Conservation (phyloP, 2,888 invertebrate genomes). For the Alentia gelatinosa region DNA sequence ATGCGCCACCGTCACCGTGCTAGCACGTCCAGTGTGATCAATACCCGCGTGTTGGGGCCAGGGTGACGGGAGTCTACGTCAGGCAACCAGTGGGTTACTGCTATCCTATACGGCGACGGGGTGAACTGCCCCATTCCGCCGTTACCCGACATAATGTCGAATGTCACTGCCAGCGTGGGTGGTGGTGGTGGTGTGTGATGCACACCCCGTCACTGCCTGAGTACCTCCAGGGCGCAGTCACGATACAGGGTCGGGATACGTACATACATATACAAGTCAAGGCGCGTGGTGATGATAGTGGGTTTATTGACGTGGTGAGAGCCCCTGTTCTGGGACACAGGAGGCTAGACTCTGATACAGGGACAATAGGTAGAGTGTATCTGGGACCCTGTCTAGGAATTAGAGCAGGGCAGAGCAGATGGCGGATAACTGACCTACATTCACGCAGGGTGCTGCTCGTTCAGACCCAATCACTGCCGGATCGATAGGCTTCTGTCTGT, state of each 20-base stretch:
- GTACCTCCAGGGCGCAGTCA: too few species aligned
- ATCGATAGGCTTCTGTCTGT: not conserved
- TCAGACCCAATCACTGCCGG: not conserved
- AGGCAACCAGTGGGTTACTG: not conserved
- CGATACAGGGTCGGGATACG: too few species aligned
- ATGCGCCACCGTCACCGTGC: not conserved
- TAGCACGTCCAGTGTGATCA: constrained; percentile 13
- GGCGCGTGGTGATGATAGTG: too few species aligned
- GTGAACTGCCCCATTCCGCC: too few species aligned
- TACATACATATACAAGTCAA: too few species aligned
- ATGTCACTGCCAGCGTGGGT: too few species aligned
- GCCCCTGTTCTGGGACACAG: too few species aligned
- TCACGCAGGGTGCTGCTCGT: not conserved
- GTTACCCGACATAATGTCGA: too few species aligned
- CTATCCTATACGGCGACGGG: not conserved
- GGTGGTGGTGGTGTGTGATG: too few species aligned
- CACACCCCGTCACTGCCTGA: too few species aligned
- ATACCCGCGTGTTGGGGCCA: not conserved
- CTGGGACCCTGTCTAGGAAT: not conserved
- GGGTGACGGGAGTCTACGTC: not conserved
- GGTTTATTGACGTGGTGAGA: too few species aligned
- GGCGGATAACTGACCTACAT: constrained; percentile 21
- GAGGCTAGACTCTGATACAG: not conserved
- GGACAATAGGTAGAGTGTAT: not conserved
- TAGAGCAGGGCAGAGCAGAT: not conserved